Percentiles rank a stretch among this genome's conserved stretches.
These are phyloP conservation scores for Anthophora plumipes DNA, from an alignment of 2,888 invertebrate species.

Conservation along the genomic window DNA sequence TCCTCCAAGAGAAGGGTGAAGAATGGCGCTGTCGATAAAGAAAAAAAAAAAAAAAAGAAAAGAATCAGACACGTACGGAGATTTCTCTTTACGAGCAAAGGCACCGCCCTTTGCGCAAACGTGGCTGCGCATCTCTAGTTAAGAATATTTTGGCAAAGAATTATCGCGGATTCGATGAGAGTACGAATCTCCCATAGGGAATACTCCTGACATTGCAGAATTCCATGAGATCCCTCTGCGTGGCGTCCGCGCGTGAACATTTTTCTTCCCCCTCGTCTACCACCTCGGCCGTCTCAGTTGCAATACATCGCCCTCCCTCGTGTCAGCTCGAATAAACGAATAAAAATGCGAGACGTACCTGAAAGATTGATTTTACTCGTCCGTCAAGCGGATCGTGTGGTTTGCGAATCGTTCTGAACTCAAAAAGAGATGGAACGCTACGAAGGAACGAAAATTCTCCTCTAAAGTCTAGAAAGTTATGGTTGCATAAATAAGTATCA, in stretches of 20 bases:
- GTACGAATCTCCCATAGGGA: slow-evolving; percentile 69
- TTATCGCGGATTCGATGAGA: slow-evolving; percentile 57
- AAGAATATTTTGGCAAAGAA: slow-evolving; percentile 76
- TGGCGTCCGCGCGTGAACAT: slow-evolving; percentile 49
- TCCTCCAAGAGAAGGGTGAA: slow-evolving; percentile 15
- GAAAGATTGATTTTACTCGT: slow-evolving; percentile 54
- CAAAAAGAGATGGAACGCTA: not conserved
- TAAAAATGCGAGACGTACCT: slow-evolving; percentile 48
- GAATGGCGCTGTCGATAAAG: slow-evolving; percentile 41
- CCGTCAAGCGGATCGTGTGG: slow-evolving; percentile 10
- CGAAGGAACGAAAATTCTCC: not conserved
- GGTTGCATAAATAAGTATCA: too few relatives aligned
- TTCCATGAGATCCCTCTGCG: slow-evolving; percentile 59
- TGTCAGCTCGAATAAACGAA: slow-evolving; percentile 55
- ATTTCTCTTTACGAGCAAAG: slow-evolving; percentile 38
- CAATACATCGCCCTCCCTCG: slow-evolving; percentile 34
- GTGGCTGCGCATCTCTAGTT: slow-evolving; percentile 62
- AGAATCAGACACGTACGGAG: slow-evolving; percentile 36
- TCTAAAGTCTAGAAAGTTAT: too few relatives aligned
- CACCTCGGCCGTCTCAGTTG: slow-evolving; percentile 10
- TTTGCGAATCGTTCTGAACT: not conserved
- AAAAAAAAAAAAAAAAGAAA: slow-evolving; percentile 52
- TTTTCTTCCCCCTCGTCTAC: slow-evolving; percentile 49
- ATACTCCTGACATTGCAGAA: slow-evolving; percentile 74
- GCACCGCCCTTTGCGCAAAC: slow-evolving; percentile 64